Base-by-base conservation (phyloP, 2,888 invertebrate genomes). In the Zaprionus bogoriensis region DNA sequence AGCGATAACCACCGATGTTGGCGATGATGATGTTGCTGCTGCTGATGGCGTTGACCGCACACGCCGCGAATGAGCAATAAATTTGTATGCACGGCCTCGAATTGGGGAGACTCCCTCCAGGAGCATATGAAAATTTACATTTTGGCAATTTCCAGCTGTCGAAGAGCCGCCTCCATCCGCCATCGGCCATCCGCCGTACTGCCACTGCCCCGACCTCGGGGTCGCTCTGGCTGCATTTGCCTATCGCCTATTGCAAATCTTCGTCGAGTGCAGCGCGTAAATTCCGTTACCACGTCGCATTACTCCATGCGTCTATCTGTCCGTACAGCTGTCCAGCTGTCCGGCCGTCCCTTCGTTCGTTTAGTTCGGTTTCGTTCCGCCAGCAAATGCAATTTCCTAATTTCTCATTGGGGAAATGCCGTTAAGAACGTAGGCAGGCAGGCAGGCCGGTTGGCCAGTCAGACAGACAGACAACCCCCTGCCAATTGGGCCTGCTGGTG, bases 311-410 rank as follows among this genome's bases (percentile, higher is more conserved):
- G 30, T 39, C 23, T 7, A 7, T 48, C 38, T 17, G 68, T 22
- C 36, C 46, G 22, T 45, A 23, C 12, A 9, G 46, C 47, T 9
- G 42, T 22, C 20, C 10, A 27, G 5, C 44, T 14, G 27, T 47
- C 19, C 19, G 58, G 17, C n/a, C 45, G 25, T 57, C 28, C 22
- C 17, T 46, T 41, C 25, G 41, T 38, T 42, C 25, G 39, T 45
- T 32, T 20, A 17, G 14, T 46, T 50, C 19, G 9, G 23, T 39
- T 59, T 3, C 22, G 36, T 47, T 59, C 63, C 64, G 65, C 65
- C 65, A 59, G 67, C 81, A 87, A 88, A 86, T 88, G 87, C 87
- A 87, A 88, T 88, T 88, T 88, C 88, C 88, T 88, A 88, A 88
- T 88, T 88, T 87, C 88, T 79, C 88, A 73, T 83, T 76, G 65